These are phyloP conservation scores for Pocillopora damicornis DNA, from an alignment of 64 coral and sea anemone genomes.

Conservation along the genomic window DNA sequence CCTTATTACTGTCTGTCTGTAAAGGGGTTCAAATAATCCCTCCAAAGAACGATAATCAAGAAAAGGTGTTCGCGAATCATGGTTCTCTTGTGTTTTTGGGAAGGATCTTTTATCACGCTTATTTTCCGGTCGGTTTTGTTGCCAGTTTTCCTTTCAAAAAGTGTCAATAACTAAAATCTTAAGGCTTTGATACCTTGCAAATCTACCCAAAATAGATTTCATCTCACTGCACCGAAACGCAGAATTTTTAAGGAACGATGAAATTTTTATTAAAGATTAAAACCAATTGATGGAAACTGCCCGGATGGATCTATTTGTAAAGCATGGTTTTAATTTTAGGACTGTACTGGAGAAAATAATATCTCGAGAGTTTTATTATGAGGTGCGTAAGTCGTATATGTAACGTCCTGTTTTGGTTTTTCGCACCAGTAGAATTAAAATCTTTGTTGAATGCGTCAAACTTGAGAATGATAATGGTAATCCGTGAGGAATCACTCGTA, in stretches of 20 bases:
- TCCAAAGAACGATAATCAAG: neutral
- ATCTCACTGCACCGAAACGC: too few relatives aligned
- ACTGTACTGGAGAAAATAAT: neutral
- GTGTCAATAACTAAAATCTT: neutral
- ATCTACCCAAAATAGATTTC: too few relatives aligned
- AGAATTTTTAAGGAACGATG: too few relatives aligned
- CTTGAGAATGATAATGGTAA: neutral
- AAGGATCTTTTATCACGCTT: neutral
- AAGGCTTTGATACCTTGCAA: neutral
- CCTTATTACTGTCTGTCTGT: neutral
- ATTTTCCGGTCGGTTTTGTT: neutral
- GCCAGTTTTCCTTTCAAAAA: neutral
- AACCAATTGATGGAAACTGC: too few relatives aligned
- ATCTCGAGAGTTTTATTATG: neutral
- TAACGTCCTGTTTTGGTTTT: neutral
- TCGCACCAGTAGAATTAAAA: neutral
- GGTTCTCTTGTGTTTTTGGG: neutral
- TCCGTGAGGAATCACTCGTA: neutral
- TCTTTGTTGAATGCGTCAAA: neutral
- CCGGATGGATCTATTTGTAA: too few relatives aligned
- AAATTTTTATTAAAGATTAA: too few relatives aligned
- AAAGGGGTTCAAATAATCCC: neutral
- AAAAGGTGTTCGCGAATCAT: neutral
- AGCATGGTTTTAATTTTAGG: neutral
- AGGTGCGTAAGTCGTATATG: neutral